Evolutionary conservation across 2,888 invertebrate genomes (phyloP).

Genomic region (Standfussiana lucernea): DNA sequence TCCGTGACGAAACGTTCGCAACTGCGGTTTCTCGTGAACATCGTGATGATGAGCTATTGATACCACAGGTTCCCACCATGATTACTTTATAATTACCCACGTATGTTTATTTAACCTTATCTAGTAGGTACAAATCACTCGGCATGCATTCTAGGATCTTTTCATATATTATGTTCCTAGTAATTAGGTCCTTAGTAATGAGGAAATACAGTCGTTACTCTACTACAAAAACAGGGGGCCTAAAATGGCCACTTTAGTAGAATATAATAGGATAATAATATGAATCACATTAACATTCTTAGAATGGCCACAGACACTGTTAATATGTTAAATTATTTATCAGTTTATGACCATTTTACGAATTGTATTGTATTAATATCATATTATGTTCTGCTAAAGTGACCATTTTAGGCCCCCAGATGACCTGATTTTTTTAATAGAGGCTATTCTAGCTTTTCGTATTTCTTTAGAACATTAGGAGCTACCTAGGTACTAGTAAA

Average conservation of each 20-base stretch:
- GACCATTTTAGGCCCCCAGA: too few relatives aligned
- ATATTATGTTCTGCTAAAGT: too few relatives aligned
- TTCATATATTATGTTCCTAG: neutral
- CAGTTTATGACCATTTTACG: too few relatives aligned
- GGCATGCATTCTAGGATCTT: neutral
- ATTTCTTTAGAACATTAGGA: neutral
- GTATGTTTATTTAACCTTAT: neutral
- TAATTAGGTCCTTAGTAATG: neutral
- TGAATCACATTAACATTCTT: too few relatives aligned
- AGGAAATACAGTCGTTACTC: neutral
- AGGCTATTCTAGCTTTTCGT: neutral
- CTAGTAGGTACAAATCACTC: neutral
- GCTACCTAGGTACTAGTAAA: neutral
- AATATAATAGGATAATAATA: too few relatives aligned
- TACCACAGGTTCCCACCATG: conserved; percentile 32
- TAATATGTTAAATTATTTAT: too few relatives aligned
- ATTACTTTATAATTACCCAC: conserved; percentile 32
- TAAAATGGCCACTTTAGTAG: too few relatives aligned
- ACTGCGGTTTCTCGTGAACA: conserved; percentile 12
- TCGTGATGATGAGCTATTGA: conserved; percentile 41
- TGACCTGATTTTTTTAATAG: neutral
- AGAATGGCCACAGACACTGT: too few relatives aligned
- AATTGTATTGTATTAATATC: too few relatives aligned
- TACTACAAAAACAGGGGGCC: neutral
- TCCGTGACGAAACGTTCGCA: conserved; percentile 2